These are phyloP conservation scores for Platygyra sinensis DNA, from an alignment of 64 coral and sea anemone species.

Conservation along the genomic window DNA sequence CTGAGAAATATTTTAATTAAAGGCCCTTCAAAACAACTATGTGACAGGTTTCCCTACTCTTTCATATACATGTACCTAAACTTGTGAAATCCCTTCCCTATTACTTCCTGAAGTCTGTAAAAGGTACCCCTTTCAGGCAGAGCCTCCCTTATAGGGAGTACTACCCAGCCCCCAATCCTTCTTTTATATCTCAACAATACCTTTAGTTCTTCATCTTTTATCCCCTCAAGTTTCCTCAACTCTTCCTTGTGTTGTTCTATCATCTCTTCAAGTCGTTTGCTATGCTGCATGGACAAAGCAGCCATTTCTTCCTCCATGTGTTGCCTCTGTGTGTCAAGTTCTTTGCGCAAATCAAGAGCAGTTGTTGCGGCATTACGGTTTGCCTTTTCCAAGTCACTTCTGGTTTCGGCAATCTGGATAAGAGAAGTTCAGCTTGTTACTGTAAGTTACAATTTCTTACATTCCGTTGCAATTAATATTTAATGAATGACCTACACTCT, in stretches of 20 bases:
- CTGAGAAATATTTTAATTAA: no score
- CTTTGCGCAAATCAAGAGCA: slow-evolving; percentile 60
- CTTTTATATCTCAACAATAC: slow-evolving; percentile 55
- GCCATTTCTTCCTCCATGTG: slow-evolving; percentile 73
- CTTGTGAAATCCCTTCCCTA: no score
- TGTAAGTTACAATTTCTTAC: background rate
- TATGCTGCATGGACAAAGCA: slow-evolving; percentile 67
- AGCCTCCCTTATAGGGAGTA: no score
- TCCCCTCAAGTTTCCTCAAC: slow-evolving; percentile 54
- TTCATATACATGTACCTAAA: no score
- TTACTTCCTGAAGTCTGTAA: no score
- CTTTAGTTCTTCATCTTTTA: slow-evolving; percentile 88
- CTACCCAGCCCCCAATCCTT: no score
- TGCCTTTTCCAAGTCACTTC: slow-evolving; percentile 68
- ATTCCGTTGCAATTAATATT: background rate
- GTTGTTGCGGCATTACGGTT: slow-evolving; percentile 50
- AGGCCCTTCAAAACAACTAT: no score
- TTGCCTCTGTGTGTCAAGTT: slow-evolving; percentile 49
- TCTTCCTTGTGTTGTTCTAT: slow-evolving; percentile 64
- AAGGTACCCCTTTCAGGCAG: no score
- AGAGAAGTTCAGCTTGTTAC: background rate
- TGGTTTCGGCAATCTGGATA: slow-evolving; percentile 68
- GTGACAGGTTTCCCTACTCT: no score
- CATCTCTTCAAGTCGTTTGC: slow-evolving; percentile 68
- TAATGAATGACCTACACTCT: background rate